Conservation (phyloP, 2,888 invertebrate genomes). For the Drosophila paracracens region DNA sequence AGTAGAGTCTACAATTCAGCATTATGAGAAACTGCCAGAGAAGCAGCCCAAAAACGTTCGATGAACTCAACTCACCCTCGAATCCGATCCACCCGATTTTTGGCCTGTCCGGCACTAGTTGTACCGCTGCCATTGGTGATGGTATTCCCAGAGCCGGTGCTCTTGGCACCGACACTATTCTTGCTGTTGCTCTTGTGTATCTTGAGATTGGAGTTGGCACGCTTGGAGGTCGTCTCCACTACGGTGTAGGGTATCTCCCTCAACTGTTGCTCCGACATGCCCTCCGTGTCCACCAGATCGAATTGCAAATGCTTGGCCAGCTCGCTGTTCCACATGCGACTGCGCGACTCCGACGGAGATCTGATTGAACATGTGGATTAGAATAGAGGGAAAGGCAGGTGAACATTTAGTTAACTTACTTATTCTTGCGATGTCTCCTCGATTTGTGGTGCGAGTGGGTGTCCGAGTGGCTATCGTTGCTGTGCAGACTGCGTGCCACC, state of each 20-base stretch:
- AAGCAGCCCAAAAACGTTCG: slow-evolving; percentile 20
- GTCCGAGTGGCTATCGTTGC: slow-evolving; percentile 87
- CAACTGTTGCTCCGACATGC: slow-evolving; percentile 94
- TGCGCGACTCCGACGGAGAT: slow-evolving; percentile 90
- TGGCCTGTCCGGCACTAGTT: slow-evolving; percentile 80
- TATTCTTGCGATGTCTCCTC: slow-evolving; percentile 87
- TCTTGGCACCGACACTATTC: slow-evolving; percentile 82
- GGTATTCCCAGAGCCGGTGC: slow-evolving; percentile 82
- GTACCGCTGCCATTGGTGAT: slow-evolving; percentile 82
- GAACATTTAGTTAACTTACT: slow-evolving; percentile 83
- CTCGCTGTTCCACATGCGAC: slow-evolving; percentile 90
- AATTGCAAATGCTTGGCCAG: slow-evolving; percentile 94
- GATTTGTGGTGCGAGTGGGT: slow-evolving; percentile 86
- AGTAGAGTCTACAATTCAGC: slow-evolving; percentile 81
- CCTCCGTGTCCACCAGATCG: slow-evolving; percentile 93
- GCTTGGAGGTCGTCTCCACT: slow-evolving; percentile 88
- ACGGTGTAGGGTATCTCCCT: slow-evolving; percentile 95
- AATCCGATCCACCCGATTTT: slow-evolving; percentile 85
- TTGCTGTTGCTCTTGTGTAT: slow-evolving; percentile 85
- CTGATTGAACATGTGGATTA: slow-evolving; percentile 75
- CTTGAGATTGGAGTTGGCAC: slow-evolving; percentile 83
- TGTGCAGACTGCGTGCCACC: slow-evolving; percentile 84
- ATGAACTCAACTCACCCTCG: slow-evolving; percentile 82
- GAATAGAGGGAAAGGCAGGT: background rate
- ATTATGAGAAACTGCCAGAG: slow-evolving; percentile 38